phyloP scores from a whole-genome alignment of 2,888 invertebrate species.

The Pilophorus perplexus region DNA sequence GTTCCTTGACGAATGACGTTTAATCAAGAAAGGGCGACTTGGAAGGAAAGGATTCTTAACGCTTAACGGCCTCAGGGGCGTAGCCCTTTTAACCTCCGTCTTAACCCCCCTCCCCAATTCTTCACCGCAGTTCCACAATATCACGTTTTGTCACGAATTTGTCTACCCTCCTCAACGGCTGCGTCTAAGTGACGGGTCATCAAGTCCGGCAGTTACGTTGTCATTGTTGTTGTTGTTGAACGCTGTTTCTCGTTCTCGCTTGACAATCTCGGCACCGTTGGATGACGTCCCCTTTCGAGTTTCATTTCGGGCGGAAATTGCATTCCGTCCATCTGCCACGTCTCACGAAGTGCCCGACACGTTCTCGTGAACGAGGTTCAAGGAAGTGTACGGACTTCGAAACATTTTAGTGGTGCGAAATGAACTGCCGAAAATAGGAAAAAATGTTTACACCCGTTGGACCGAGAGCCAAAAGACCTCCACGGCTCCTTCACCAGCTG shows the following conservation, averaged over 20 bases:
- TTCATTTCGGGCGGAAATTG: background rate
- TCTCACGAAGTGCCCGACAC: background rate
- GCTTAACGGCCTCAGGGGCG: too few relatives aligned
- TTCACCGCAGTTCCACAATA: too few relatives aligned
- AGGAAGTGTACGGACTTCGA: background rate
- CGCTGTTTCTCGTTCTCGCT: background rate
- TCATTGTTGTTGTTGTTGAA: background rate
- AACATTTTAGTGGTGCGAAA: background rate
- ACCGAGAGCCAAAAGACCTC: background rate
- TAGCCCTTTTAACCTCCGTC: too few relatives aligned
- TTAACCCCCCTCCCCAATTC: too few relatives aligned
- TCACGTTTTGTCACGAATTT: background rate
- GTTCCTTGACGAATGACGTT: too few relatives aligned
- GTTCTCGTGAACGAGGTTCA: background rate
- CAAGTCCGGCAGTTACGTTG: background rate
- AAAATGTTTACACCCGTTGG: too few relatives aligned
- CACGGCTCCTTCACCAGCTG: slow-evolving; percentile 3
- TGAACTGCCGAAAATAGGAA: background rate
- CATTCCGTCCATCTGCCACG: background rate
- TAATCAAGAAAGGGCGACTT: too few relatives aligned
- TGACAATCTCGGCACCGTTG: background rate
- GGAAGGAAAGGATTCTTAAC: too few relatives aligned
- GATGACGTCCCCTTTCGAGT: background rate
- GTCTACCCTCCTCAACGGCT: background rate
- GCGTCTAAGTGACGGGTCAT: background rate